Percentiles rank a stretch among this genome's conserved stretches.
Conservation (phyloP, 2,113 vertebrate species). For the Theristicus caerulescens region DNA sequence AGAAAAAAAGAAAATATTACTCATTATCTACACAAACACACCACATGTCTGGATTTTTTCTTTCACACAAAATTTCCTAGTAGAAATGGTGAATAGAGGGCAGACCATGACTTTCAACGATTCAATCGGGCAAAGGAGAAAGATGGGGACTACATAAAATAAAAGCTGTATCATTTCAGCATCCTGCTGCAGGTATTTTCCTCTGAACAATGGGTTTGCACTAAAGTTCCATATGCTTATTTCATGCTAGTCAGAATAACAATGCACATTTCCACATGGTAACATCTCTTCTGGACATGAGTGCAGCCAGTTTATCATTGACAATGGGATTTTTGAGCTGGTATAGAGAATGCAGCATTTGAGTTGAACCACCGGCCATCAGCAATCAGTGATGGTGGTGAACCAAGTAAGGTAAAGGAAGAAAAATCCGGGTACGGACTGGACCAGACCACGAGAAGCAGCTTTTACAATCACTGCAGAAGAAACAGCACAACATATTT, state of each 20-base stretch:
- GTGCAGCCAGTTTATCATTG: not conserved
- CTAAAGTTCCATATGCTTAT: not conserved
- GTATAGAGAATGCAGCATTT: not conserved
- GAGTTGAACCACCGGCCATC: not conserved
- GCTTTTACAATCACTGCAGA: not conserved
- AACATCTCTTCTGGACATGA: not conserved
- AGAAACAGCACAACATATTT: not conserved
- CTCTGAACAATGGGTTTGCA: not conserved
- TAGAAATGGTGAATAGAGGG: not conserved
- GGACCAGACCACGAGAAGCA: not conserved
- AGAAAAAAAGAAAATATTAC: not conserved
- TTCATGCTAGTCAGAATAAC: not conserved
- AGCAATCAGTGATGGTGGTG: fast-evolving
- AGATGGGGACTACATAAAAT: not conserved
- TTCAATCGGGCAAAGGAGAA: not conserved
- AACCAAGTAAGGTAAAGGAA: not conserved
- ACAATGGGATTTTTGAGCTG: not conserved
- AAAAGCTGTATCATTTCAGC: not conserved
- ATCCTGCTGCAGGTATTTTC: not conserved
- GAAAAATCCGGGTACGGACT: not conserved
- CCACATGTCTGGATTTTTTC: not conserved
- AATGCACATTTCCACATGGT: not conserved
- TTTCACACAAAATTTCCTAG: not conserved
- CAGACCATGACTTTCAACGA: not conserved
- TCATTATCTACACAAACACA: not conserved